A percentile compares a stretch with the other conserved stretches of the same genome.
Evolutionary conservation across 2,797 vertebrate genomes (phyloP).

Genomic region (Ara ararauna): DNA sequence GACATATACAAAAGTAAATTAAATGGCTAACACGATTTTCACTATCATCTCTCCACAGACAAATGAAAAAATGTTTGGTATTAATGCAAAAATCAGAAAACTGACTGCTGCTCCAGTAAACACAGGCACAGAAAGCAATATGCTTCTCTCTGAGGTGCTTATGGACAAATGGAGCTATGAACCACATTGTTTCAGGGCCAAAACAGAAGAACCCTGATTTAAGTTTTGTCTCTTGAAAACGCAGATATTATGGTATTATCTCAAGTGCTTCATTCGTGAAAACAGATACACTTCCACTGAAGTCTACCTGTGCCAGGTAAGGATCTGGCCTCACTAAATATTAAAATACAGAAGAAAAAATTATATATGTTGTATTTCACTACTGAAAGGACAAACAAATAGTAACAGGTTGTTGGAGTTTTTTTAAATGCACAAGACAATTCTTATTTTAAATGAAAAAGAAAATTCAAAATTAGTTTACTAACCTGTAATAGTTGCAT

Average conservation of each 20-base stretch:
- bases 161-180: background rate
- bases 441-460: background rate
- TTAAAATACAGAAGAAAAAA: background rate
- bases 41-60: background rate
- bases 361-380: background rate
- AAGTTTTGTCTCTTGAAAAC: background rate
- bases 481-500: conserved; percentile 98
- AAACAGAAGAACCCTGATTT: background rate
- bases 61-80: background rate
- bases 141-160: background rate
- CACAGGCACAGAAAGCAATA: background rate
- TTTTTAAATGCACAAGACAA: background rate
- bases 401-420: background rate
- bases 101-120: background rate
- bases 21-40: background rate
- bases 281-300: background rate
- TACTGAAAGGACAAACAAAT: background rate
- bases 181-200: background rate
- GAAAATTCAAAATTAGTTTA: background rate
- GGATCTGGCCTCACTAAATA: background rate
- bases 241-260: background rate
- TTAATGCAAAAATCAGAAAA: background rate
- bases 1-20: background rate
- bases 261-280: background rate
- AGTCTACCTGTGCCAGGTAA: background rate